Conservation (phyloP, 30 jellyfish, hydroid and myxozoan species). For the Catostylus mosaicus region DNA sequence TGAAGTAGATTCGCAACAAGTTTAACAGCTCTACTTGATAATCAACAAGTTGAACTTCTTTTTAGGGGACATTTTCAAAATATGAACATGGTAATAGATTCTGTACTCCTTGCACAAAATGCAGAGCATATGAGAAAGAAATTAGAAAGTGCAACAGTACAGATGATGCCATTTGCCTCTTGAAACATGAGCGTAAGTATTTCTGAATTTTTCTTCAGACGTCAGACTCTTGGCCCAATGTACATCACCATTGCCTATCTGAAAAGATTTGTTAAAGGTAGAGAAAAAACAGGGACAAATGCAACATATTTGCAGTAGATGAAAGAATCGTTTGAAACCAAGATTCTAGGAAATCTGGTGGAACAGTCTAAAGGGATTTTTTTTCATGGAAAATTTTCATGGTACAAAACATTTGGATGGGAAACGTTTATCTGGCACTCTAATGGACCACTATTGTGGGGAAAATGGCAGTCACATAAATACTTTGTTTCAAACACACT, state of each 20-base stretch:
- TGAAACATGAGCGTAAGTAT: neutral
- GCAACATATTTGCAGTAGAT: neutral
- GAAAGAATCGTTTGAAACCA: neutral
- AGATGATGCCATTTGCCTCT: slow-evolving; percentile 20
- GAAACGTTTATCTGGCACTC: too few species aligned
- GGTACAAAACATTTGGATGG: too few species aligned
- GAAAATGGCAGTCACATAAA: too few species aligned
- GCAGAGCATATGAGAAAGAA: neutral
- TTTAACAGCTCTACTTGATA: too few species aligned
- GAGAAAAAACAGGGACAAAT: neutral
- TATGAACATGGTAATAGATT: neutral
- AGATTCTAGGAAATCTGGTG: neutral
- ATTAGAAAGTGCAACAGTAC: neutral
- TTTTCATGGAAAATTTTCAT: too few species aligned
- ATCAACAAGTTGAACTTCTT: too few species aligned
- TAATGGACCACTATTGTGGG: too few species aligned
- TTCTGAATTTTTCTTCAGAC: neutral
- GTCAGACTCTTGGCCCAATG: neutral
- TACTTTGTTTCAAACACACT: too few species aligned
- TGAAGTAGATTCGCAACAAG: too few species aligned
- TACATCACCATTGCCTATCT: neutral
- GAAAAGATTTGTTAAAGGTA: neutral
- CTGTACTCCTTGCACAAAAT: slow-evolving; percentile 31
- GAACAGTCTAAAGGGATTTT: neutral
- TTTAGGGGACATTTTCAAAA: slow-evolving; percentile 39